Evolutionary conservation across 2,888 invertebrate species (phyloP), one percentile per base, ranked within the genome.

Genomic region (Lamproptera curius): DNA sequence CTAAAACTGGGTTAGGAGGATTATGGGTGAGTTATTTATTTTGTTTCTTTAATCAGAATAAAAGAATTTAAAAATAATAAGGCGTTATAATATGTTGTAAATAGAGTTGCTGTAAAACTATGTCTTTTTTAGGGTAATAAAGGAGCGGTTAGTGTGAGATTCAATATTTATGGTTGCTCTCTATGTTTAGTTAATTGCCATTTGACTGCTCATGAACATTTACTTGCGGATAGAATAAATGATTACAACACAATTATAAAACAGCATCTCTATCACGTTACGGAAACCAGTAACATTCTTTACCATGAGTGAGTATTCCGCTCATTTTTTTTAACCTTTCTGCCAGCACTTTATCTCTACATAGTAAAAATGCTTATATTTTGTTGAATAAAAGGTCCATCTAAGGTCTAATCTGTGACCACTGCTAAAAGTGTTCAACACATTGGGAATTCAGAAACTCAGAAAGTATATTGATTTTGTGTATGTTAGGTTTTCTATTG

Each of bases 101-200:
- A n/a, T n/a, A n/a, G n/a, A n/a, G n/a, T n/a, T n/a, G n/a, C n/a
- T n/a, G n/a, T n/a, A n/a, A n/a, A n/a, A n/a, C 20, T 20, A 5
- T 14, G 8, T 36, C 52, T 53, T 60, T 83, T 89, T 16, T 75
- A 97, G 97, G 98, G 98, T 17, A 98, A 97, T 81, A 98, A 98
- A 89, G 98, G 98, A 14, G 97, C 95, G 2, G 95, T 97, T 1
- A 96, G 95, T 70, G 89, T 97, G 43, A 89, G 98, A 49, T 91
- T 98, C 66, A 94, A 93, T 63, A 89, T 97, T 23, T 95, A 96
- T 69, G 97, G 97, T 1, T 94, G 95, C 64, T 97, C 95, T 1
- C 70, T 97, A 42, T 95, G 97, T 67, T 90, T 97, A 46, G 93
- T 98, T 6, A 97, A 97, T 72, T 91, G 94, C 38, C 98, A 98